Base-by-base conservation (phyloP, 1,140 invertebrate species). In the Drosophila dunni region DNA sequence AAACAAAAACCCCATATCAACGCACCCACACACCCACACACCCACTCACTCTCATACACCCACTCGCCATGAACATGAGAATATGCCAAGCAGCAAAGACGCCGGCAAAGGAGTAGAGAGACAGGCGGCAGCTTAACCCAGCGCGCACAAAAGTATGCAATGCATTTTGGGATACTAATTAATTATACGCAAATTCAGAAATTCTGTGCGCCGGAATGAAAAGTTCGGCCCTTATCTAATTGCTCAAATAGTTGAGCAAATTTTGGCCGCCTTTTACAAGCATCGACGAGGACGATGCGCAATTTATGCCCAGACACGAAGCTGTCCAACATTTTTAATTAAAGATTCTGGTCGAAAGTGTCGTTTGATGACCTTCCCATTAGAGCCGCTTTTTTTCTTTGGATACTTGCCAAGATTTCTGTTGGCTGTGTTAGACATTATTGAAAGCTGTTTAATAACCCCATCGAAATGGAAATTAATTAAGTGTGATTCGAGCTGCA, bases 271-370 rank as follows among this genome's bases (percentile, higher is more conserved):
- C 40, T 6, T 42, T 42, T 42, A n/a, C 38, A 10, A 42, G 45
- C 13, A 45, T 40, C 60, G 15, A 34, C 50, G 51, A 74, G 68
- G 77, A 67, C 57, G 78, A 78, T 72, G 79, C 79, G 51, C 75
- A 81, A 85, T 86, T 85, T 86, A 85, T 85, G 82, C 82, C 44
- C 38, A 63, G 46, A 69, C 82, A 85, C 82, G 81, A 81, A 82
- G 75, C 81, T 81, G 75, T 86, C 64, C 70, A 75, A 81, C 48
- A 81, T 86, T 86, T 85, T 85, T 86, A 85, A 86, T 86, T 86
- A 86, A 79, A 72, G 54, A 65, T 62, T 57, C 68, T 64, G 62
- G 13, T 40, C n/a, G 40, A 38, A 61, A 58, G 38, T 36, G 51
- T 65, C 36, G 15, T 56, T 50, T n/a, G 48, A 29, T 20, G 45